Base-by-base conservation (phyloP, 2,797 vertebrate genomes). In the Chromis chromis region DNA sequence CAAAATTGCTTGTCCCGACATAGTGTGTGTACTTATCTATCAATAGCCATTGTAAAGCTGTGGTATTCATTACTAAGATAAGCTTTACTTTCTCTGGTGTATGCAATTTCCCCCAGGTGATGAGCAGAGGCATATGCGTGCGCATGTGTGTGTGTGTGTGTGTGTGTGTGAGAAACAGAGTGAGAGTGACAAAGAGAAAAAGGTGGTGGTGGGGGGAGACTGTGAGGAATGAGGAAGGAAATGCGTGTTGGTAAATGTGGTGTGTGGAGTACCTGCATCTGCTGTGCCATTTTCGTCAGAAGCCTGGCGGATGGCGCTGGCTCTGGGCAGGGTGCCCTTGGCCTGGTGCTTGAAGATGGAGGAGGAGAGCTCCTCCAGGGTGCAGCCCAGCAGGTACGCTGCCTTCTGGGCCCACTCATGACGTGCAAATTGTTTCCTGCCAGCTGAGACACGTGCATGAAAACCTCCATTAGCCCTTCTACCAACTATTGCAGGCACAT, bases 371-470 rank as follows among this genome's bases (percentile, higher is more conserved):
- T 99, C 98, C 91, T 99, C 98, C 91, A 99, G 94, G 86, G 94
- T 96, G 91, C 97, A 99, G 89, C 98, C 98, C 94, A 99, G 94
- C 90, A 99, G 94, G 92, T 99, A 99, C 0, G 98, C 97, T 0
- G 98, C 97, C 88, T 99, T 99, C 94, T 99, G 98, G 72, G 97
- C 98, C 98, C 97, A 99, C 88, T 99, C 98, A 0, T 99, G 98
- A 76, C 97, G 96, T 31, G 97, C 97, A 95, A 99, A 99, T 94
- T 99, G 98, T 93, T 96, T 99, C 71, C 97, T 96, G 72, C 98
- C 98, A 40, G 94, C 98, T 99, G 96, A 91, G 90, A 92, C 85
- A 88, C 71, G 60, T 82, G 86, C 83, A 92, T 83, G 70, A 91
- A 91, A 91, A 90, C 82, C 70, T 83, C 88, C 91, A 93, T 93